phyloP scores from a whole-genome alignment of 2,797 vertebrate genomes.

The Clarias fuscus region DNA sequence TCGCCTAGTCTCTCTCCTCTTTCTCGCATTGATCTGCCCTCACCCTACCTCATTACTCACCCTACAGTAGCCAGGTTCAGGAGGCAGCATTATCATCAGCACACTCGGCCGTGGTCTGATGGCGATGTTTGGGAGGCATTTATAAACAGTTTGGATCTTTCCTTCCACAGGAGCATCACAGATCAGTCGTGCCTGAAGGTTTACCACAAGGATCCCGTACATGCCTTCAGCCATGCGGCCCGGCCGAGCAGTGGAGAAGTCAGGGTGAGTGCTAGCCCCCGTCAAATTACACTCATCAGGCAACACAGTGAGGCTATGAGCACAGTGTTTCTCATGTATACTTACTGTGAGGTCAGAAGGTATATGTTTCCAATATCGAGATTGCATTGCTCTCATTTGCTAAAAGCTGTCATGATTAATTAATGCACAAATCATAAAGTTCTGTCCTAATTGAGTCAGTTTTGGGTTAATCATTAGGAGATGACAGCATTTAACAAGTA shows the following conservation, averaged over 20 bases:
- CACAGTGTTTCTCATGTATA: neutral
- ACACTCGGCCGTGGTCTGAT: slow-evolving; percentile 64
- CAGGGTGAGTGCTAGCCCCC: slow-evolving; percentile 81
- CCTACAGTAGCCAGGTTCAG: slow-evolving; percentile 41
- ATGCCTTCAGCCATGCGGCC: slow-evolving; percentile 87
- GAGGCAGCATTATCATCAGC: slow-evolving; percentile 31
- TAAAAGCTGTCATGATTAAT: neutral
- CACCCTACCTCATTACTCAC: slow-evolving; percentile 27
- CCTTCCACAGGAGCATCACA: slow-evolving; percentile 86
- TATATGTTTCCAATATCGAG: neutral
- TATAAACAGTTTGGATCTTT: slow-evolving; percentile 59
- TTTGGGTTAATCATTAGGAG: neutral
- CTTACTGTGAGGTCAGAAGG: neutral
- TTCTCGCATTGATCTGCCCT: slow-evolving; percentile 33
- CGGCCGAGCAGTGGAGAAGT: slow-evolving; percentile 87
- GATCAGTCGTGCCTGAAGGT: slow-evolving; percentile 96
- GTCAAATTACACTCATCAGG: neutral
- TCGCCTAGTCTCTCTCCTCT: slow-evolving; percentile 38
- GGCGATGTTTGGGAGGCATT: slow-evolving; percentile 64
- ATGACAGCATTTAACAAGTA: neutral
- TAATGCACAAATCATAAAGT: neutral
- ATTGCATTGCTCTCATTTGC: neutral
- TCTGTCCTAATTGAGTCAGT: neutral
- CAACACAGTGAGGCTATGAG: neutral
- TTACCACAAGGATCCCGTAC: slow-evolving; percentile 95